A percentile compares a stretch with the other conserved stretches of the same genome.
Evolutionary conservation across 2,113 vertebrate genomes (phyloP).

Genomic region (Jacana jacana): DNA sequence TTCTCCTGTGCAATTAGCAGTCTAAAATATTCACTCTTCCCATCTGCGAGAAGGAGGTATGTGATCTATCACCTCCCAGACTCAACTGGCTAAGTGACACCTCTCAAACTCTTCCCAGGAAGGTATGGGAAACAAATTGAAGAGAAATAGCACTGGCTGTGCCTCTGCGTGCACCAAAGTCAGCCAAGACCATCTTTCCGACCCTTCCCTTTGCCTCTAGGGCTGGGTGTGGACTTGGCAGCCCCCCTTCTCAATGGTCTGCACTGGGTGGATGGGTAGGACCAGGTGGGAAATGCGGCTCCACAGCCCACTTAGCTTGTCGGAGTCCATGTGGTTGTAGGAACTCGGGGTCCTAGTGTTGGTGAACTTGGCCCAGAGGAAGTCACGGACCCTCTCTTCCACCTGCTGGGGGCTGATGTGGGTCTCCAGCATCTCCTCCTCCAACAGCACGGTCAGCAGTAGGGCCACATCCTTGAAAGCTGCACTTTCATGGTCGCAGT

Average conservation of each 20-base stretch:
- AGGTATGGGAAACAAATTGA: background rate
- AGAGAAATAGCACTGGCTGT: background rate
- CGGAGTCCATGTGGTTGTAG: constrained; percentile 72
- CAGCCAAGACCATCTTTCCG: background rate
- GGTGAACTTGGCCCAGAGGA: constrained; percentile 80
- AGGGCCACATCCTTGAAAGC: constrained; percentile 87
- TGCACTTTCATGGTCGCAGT: constrained; percentile 93
- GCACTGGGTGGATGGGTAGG: constrained; percentile 70
- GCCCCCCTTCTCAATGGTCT: constrained; percentile 61
- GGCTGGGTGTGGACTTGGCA: constrained; percentile 28
- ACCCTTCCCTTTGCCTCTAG: background rate
- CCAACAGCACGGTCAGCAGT: constrained; percentile 88
- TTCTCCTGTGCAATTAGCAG: background rate
- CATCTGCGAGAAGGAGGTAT: background rate
- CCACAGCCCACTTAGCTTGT: constrained; percentile 83
- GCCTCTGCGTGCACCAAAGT: background rate
- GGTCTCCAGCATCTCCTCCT: constrained; percentile 71
- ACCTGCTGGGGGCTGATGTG: constrained; percentile 66
- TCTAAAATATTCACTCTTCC: background rate
- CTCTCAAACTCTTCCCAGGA: background rate
- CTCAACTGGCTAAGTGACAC: background rate
- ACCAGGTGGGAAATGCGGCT: constrained; percentile 83
- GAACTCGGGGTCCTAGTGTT: constrained; percentile 1
- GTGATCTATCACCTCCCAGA: background rate
- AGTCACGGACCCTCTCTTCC: constrained; percentile 89